Evolutionary conservation across 2,113 vertebrate species (phyloP), one percentile per base, ranked within the genome.

Genomic region (Oncorhynchus gorbuscha): DNA sequence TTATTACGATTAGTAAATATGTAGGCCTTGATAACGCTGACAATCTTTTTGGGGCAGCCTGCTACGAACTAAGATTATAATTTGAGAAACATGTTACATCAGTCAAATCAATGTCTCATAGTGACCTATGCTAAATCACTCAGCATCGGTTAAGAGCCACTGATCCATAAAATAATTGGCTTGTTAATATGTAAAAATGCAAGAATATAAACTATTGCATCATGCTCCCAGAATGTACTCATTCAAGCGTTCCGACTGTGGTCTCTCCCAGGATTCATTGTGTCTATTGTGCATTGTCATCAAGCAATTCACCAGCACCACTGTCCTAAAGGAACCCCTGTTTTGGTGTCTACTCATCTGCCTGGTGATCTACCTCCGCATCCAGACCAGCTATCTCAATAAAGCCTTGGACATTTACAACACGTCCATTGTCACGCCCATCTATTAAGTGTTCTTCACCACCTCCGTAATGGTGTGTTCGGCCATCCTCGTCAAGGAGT

Each of bases 341-440:
- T 92, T 92, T 69, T 95, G 94, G 94, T 80, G 90, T 28, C 85
- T 96, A 24, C 76, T 94, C 48, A 67, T 94, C 69, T 94, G 93
- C 88, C 90, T 96, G 80, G 84, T 92, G 74, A 75, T 94, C 79
- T 96, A 94, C 65, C 70, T 96, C 89, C 95, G 89, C 20, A 9
- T 94, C 81, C 95, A 96, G 82, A 95, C 96, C 79, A 96, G 92
- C 86, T 95, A 95, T 68, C 90, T 96, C 78, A 96, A 96, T 90
- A 95, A 94, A 86, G 94, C 94, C 61, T 90, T 97, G 74, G 94
- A 94, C 87, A 94, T 95, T 76, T 96, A 93, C 85, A 94, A 90
- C 85, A 94, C 92, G 0, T 96, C 94, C 0, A 82, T 94, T 51
- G 91, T 96, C 77, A 95, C 93, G 0, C 93, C 95, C 2, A 85